phyloP scores from a whole-genome alignment of 2,888 invertebrate species.

The Stenchaetothrips biformis region DNA sequence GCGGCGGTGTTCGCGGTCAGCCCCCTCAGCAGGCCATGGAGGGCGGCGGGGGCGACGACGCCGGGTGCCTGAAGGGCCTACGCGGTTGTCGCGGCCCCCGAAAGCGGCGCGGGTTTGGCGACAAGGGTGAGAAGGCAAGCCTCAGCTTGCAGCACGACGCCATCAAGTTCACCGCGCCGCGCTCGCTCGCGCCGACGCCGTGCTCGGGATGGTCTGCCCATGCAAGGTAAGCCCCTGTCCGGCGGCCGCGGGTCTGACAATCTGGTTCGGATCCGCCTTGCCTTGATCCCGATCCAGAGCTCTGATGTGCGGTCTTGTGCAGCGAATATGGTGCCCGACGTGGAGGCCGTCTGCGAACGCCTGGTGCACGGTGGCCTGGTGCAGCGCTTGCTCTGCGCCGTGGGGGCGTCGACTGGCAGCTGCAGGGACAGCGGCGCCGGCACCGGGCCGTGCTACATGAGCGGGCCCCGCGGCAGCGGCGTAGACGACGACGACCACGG shows the following conservation, averaged over 20 bases:
- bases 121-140: not conserved
- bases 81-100: not conserved
- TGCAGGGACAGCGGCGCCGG: too few relatives aligned
- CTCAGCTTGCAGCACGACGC: not conserved
- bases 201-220: not conserved
- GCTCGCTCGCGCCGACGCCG: constrained; percentile 4
- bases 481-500: too few relatives aligned
- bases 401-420: constrained; percentile 60
- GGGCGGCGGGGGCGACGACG: not conserved
- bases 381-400: constrained; percentile 63
- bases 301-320: too few relatives aligned
- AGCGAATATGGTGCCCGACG: constrained; percentile 37
- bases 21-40: not conserved
- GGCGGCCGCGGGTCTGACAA: too few relatives aligned
- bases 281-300: too few relatives aligned
- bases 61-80: not conserved
- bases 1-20: too few relatives aligned
- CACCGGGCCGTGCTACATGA: too few relatives aligned
- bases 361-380: too few relatives aligned
- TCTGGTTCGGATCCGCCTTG: too few relatives aligned
- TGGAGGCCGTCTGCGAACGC: constrained; percentile 58
- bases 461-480: too few relatives aligned
- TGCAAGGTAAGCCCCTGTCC: too few relatives aligned
- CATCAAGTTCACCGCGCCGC: constrained; percentile 12
- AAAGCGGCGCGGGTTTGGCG: not conserved